A percentile compares a stretch with the other conserved stretches of the same genome.
These are phyloP conservation scores for Dryas iulia DNA, from an alignment of 1,140 invertebrate genomes.

Conservation along the genomic window DNA sequence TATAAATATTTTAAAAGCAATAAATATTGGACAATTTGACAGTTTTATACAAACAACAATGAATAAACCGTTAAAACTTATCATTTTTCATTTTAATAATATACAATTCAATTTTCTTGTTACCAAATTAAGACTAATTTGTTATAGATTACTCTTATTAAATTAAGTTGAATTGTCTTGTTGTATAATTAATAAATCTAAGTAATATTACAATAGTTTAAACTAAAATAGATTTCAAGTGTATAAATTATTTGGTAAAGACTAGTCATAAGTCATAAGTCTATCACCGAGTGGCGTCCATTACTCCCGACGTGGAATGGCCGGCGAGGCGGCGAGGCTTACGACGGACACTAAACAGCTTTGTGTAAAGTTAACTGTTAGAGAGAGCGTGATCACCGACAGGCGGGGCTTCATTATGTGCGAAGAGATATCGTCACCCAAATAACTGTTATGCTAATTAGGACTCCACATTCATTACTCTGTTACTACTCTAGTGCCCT, in stretches of 20 bases:
- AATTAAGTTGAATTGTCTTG: no score
- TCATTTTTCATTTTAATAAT: no score
- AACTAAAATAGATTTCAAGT: neutral
- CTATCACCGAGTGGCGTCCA: neutral
- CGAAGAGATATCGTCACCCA: neutral
- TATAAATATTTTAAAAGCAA: no score
- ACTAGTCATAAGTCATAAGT: neutral
- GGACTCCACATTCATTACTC: neutral
- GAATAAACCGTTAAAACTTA: no score
- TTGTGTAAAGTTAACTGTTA: neutral
- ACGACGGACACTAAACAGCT: neutral
- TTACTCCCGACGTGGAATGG: neutral
- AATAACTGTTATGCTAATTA: neutral
- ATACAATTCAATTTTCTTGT: no score
- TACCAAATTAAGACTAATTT: no score
- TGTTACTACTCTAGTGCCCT: neutral
- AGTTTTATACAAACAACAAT: no score
- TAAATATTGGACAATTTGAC: no score
- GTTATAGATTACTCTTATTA: no score
- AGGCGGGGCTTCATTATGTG: neutral
- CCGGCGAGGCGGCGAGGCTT: neutral
- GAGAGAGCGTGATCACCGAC: neutral
- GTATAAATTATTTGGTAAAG: neutral
- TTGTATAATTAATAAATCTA: neutral
- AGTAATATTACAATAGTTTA: neutral